Conservation (phyloP, 2,888 invertebrate species). For the Apodemia zela region DNA sequence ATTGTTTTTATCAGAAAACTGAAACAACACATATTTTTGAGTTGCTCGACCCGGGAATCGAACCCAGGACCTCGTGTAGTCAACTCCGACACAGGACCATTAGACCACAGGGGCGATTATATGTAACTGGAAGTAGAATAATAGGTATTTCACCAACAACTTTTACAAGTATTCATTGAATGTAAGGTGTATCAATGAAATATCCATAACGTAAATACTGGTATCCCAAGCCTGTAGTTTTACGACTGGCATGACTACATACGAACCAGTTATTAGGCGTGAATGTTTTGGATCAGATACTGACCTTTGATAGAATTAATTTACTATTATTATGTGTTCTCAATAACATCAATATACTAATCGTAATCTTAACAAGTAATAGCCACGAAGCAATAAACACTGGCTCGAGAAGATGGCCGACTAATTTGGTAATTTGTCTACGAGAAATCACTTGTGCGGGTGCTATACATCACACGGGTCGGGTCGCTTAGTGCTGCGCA, state of each 20-base stretch:
- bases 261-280: conserved; percentile 81
- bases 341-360: background rate
- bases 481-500: conserved; percentile 57
- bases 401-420: background rate
- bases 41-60: no score
- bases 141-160: conserved; percentile 27
- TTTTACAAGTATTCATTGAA: conserved; percentile 53
- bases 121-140: no score
- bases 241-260: conserved; percentile 73
- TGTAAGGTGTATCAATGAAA: conserved; percentile 60
- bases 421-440: conserved; percentile 34
- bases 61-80: no score
- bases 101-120: no score
- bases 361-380: conserved; percentile 12
- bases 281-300: conserved; percentile 80
- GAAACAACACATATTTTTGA: no score
- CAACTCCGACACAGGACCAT: no score
- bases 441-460: conserved; percentile 37
- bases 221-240: conserved; percentile 72
- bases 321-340: conserved; percentile 49
- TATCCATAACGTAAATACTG: conserved; percentile 74
- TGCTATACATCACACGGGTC: conserved; percentile 59
- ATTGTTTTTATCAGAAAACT: no score
- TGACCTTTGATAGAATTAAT: conserved; percentile 76
- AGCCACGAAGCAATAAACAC: conserved; percentile 27